These are phyloP conservation scores for Ceraclea dissimilis DNA, from an alignment of 2,888 invertebrate species.

Conservation along the genomic window DNA sequence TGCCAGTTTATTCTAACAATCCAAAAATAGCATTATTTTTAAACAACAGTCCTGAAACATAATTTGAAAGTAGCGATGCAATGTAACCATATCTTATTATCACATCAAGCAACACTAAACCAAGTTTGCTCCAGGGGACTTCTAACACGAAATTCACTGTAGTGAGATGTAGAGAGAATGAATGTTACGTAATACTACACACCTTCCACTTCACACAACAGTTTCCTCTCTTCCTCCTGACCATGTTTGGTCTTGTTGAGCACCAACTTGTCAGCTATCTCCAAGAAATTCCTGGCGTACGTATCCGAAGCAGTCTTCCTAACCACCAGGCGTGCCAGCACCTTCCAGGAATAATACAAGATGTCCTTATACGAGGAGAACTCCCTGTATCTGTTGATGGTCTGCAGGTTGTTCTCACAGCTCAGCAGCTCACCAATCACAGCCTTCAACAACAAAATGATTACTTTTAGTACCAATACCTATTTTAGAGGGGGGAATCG, in stretches of 20 bases:
- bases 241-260: constrained; percentile 35
- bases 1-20: too few species aligned
- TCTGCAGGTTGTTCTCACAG: constrained; percentile 51
- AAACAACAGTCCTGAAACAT: too few species aligned
- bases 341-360: constrained; percentile 62
- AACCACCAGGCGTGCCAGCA: constrained; percentile 49
- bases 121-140: too few species aligned
- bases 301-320: constrained; percentile 46
- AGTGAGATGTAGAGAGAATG: too few species aligned
- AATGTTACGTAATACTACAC: too few species aligned
- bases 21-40: too few species aligned
- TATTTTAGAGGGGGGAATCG: not conserved
- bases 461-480: too few species aligned
- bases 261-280: constrained; percentile 52
- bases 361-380: constrained; percentile 69
- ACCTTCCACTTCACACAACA: constrained; percentile 43
- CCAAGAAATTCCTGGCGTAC: constrained; percentile 57
- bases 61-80: too few species aligned
- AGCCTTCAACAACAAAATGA: constrained; percentile 30
- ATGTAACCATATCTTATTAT: too few species aligned
- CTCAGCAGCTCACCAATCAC: constrained; percentile 60
- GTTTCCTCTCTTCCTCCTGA: constrained; percentile 32
- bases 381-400: constrained; percentile 66
- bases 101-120: too few species aligned
- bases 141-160: too few species aligned